These are phyloP conservation scores for Tauraco erythrolophus DNA, from an alignment of 2,113 vertebrate species.

Conservation along the genomic window DNA sequence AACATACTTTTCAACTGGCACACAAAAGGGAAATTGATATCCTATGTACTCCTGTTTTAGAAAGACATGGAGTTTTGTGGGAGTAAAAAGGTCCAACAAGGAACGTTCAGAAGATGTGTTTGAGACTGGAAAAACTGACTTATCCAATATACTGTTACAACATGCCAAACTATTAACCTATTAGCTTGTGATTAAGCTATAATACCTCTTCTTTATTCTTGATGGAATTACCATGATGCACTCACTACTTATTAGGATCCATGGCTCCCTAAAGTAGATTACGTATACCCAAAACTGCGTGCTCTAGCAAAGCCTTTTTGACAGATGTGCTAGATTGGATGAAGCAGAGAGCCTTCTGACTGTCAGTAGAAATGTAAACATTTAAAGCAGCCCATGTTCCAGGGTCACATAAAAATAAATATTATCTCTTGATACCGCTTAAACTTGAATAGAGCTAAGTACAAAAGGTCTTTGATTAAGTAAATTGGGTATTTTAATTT, in stretches of 20 bases:
- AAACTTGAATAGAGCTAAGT: neutral
- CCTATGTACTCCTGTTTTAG: neutral
- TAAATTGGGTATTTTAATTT: neutral
- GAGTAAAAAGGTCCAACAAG: neutral
- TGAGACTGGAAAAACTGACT: neutral
- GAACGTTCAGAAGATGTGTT: neutral
- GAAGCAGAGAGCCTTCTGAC: neutral
- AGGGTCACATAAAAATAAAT: slow-evolving; percentile 2
- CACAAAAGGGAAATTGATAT: neutral
- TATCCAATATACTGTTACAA: neutral
- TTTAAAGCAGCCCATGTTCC: neutral
- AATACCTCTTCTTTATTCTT: neutral
- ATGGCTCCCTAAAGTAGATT: neutral
- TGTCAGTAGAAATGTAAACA: neutral
- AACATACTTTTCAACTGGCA: neutral
- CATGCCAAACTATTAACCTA: neutral
- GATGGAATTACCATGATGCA: neutral
- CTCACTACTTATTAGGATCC: neutral
- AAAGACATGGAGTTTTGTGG: neutral
- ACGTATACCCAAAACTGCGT: neutral
- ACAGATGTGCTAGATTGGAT: neutral
- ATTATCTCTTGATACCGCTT: slow-evolving; percentile 43
- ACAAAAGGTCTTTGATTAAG: neutral
- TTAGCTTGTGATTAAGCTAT: neutral
- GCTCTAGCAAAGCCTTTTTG: neutral